phyloP scores from a whole-genome alignment of 2,888 invertebrate species.

The Hymenopus coronatus region DNA sequence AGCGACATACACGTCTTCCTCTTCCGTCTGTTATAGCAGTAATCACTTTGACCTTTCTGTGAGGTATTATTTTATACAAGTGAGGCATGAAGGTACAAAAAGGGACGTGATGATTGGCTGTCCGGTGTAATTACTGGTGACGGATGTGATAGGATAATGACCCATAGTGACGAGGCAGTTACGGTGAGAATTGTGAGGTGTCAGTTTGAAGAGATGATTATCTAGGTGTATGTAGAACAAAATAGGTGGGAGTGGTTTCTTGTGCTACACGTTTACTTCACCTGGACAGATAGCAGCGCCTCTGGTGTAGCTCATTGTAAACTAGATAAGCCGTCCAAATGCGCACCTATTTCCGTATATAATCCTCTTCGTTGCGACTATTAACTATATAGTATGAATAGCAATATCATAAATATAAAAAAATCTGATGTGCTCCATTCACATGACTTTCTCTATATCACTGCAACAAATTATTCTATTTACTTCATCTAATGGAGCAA shows the following conservation, averaged over 20 bases:
- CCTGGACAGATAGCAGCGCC: neutral
- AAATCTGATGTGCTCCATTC: too few species aligned
- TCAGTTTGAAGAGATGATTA: slow-evolving; percentile 19
- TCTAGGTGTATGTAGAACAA: slow-evolving; percentile 1
- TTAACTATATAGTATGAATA: too few species aligned
- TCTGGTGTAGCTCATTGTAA: neutral
- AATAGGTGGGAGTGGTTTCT: neutral
- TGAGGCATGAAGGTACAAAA: neutral
- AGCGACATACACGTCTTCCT: neutral
- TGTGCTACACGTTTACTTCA: neutral
- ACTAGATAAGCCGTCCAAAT: neutral
- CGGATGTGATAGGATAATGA: slow-evolving; percentile 26
- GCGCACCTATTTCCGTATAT: too few species aligned
- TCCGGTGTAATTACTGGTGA: slow-evolving; percentile 22
- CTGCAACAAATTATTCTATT: too few species aligned
- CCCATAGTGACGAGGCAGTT: slow-evolving; percentile 19
- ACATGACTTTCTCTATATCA: too few species aligned
- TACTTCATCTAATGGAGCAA: too few species aligned
- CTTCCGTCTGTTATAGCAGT: neutral
- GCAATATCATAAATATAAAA: too few species aligned
- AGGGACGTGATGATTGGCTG: slow-evolving; percentile 20
- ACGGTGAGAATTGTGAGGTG: slow-evolving; percentile 12
- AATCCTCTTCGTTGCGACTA: too few species aligned
- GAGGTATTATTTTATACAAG: neutral
- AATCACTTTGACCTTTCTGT: neutral